Evolutionary conservation across 1,140 invertebrate species (phyloP).

Genomic region (Thalassaphorura encarpata): DNA sequence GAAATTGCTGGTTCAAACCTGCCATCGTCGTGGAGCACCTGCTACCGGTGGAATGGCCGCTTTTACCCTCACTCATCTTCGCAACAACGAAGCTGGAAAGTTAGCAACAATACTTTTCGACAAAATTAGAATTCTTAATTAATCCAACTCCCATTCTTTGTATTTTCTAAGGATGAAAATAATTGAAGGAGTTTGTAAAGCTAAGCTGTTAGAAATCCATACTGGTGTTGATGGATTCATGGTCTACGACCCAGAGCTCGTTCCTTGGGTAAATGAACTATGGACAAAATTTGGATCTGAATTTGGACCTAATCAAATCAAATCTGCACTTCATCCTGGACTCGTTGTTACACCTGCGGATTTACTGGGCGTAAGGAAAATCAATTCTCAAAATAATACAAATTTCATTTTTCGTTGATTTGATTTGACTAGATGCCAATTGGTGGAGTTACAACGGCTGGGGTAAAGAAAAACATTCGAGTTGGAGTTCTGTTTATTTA

Average conservation of each 20-base stretch:
- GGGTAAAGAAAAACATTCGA: slow-evolving; percentile 53
- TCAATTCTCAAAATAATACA: slow-evolving; percentile 38
- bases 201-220: slow-evolving; percentile 48
- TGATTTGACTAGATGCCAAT: slow-evolving; percentile 43
- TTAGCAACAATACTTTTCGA: background rate
- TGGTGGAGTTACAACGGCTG: slow-evolving; percentile 49
- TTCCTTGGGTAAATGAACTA: slow-evolving; percentile 50
- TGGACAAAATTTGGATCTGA: slow-evolving; percentile 28
- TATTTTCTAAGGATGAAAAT: slow-evolving; percentile 23
- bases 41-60: slow-evolving; percentile 64
- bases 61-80: slow-evolving; percentile 37
- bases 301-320: slow-evolving; percentile 20
- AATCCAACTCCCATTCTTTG: no score
- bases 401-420: slow-evolving; percentile 34
- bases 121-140: background rate
- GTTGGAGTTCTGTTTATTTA: slow-evolving; percentile 55
- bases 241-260: slow-evolving; percentile 53
- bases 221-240: slow-evolving; percentile 59
- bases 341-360: slow-evolving; percentile 23
- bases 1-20: slow-evolving; percentile 49
- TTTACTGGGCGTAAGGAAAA: slow-evolving; percentile 35
- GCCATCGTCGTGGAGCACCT: slow-evolving; percentile 50
- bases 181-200: slow-evolving; percentile 39
- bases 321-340: background rate
- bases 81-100: background rate